phyloP scores from a whole-genome alignment of 2,797 vertebrate genomes.

The Distichodus sexfasciatus region DNA sequence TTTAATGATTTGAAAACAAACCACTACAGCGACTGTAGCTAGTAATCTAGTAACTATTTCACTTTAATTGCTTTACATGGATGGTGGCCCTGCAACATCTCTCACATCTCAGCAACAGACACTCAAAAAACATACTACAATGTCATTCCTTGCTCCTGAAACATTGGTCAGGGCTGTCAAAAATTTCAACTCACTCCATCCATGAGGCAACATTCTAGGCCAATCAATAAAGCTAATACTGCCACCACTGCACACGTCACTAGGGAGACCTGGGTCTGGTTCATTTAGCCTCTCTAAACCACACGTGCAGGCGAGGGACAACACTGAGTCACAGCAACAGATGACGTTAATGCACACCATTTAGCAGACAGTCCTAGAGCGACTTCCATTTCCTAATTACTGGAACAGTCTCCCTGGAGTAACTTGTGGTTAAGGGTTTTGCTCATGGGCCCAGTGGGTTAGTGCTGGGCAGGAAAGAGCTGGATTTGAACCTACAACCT shows the following conservation, averaged over 20 bases:
- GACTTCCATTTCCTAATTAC: too few species aligned
- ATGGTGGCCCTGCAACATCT: too few species aligned
- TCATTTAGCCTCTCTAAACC: neutral
- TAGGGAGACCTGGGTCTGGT: neutral
- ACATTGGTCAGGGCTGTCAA: slow-evolving; percentile 4
- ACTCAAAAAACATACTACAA: neutral
- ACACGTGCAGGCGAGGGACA: neutral
- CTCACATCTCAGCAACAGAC: too few species aligned
- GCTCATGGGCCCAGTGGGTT: too few species aligned
- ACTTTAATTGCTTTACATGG: too few species aligned
- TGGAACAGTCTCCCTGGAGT: too few species aligned
- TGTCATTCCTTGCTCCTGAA: neutral
- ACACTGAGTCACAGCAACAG: neutral
- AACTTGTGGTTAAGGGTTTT: too few species aligned
- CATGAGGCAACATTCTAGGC: slow-evolving; percentile 45
- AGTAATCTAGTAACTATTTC: too few species aligned
- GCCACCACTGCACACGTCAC: slow-evolving; percentile 8
- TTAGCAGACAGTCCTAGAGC: neutral
- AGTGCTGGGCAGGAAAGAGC: too few species aligned
- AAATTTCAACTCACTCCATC: slow-evolving; percentile 18
- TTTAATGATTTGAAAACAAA: too few species aligned
- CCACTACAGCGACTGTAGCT: too few species aligned
- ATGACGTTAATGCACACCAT: neutral
- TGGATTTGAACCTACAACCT: too few species aligned
- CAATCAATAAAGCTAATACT: slow-evolving; percentile 43